Conservation (phyloP, 1,140 invertebrate species). For the Metopolophium dirhodum region DNA sequence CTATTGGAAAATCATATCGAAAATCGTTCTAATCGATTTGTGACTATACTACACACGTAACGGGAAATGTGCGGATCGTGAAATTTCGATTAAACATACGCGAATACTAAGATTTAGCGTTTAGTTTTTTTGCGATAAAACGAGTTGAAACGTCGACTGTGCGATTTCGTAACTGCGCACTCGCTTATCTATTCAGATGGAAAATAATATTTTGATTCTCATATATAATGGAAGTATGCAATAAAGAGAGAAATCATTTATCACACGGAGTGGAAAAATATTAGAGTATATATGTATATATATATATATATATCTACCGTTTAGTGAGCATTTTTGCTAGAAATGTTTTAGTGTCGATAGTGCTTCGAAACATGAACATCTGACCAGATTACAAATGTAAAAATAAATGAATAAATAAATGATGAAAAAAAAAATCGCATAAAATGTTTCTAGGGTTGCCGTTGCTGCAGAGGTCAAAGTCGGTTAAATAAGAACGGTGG, state of each 20-base stretch:
- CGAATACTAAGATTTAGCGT: background rate
- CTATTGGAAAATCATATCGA: background rate
- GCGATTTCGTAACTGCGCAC: background rate
- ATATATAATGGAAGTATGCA: background rate
- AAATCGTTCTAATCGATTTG: background rate
- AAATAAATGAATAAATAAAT: conserved; percentile 25
- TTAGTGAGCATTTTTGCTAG: background rate
- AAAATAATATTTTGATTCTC: background rate
- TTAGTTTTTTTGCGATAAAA: background rate
- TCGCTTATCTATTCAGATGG: background rate
- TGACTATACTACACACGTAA: background rate
- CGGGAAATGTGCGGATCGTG: background rate
- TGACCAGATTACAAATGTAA: conserved; percentile 5
- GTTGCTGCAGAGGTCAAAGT: background rate
- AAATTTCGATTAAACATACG: background rate
- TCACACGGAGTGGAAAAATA: background rate
- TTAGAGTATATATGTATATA: background rate
- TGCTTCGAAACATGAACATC: background rate
- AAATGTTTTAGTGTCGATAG: background rate
- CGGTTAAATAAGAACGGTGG: background rate
- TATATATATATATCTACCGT: background rate
- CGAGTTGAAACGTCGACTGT: background rate
- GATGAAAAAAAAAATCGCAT: background rate
- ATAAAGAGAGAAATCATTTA: background rate
- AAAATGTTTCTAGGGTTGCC: background rate